A percentile compares a stretch with the other conserved stretches of the same genome.
phyloP scores from a whole-genome alignment of 2,888 invertebrate species.

The Eupithecia tripunctaria region DNA sequence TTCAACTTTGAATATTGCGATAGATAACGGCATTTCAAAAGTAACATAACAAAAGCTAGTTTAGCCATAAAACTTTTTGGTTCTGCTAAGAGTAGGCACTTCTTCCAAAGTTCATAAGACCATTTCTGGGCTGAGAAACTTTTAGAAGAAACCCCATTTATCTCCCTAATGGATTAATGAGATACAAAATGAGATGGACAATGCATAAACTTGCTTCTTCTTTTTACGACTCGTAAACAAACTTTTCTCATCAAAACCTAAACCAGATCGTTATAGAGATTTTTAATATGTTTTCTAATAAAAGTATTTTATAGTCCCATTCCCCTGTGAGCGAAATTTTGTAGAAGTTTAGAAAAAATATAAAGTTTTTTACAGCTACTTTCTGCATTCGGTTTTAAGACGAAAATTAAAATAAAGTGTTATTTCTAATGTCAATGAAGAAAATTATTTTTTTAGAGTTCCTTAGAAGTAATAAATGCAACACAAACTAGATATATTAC shows the following conservation, averaged over 20 bases:
- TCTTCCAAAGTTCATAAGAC: not conserved
- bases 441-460: slow-evolving; percentile 47
- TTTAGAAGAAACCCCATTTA: slow-evolving; percentile 13
- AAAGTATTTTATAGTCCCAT: slow-evolving; percentile 32
- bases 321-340: slow-evolving; percentile 17
- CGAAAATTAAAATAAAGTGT: slow-evolving; percentile 19
- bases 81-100: not conserved
- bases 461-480: not conserved
- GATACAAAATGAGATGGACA: slow-evolving; percentile 49
- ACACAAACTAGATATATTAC: too few species aligned
- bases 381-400: slow-evolving; percentile 3
- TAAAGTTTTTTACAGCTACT: slow-evolving; percentile 5
- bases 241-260: slow-evolving; percentile 54
- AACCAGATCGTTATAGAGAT: slow-evolving; percentile 49
- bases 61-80: not conserved
- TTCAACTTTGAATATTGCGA: too few species aligned
- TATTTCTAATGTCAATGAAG: slow-evolving; percentile 45
- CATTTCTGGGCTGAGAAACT: not conserved
- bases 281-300: slow-evolving; percentile 47
- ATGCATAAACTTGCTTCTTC: slow-evolving; percentile 45
- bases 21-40: too few species aligned
- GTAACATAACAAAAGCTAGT: not conserved
- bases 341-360: slow-evolving; percentile 15
- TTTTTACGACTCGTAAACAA: slow-evolving; percentile 54
- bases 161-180: slow-evolving; percentile 48